A percentile compares a stretch with the other conserved stretches of the same genome.
phyloP scores from a whole-genome alignment of 37 sponge, comb jelly and placozoan species.

The Eunapius fragilis region DNA sequence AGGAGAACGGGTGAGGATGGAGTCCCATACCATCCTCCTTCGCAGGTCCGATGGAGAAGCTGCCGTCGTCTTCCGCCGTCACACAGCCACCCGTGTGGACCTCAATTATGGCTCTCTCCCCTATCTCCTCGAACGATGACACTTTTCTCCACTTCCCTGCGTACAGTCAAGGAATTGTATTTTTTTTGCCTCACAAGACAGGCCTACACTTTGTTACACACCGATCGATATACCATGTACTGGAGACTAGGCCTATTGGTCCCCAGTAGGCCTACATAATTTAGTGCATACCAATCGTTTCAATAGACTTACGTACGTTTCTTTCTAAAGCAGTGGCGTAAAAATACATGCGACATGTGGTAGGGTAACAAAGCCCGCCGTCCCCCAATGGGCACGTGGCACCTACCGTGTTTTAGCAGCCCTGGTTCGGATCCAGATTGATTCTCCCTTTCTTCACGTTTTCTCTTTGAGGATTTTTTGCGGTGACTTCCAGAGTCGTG shows the following conservation, averaged over 20 bases:
- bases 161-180: neutral
- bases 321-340: neutral
- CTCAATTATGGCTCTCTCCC: constrained; percentile 57
- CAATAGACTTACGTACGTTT: no score
- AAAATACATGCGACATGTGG: neutral
- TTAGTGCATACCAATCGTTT: no score
- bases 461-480: constrained; percentile 31
- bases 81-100: constrained; percentile 53
- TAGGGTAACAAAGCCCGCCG: no score
- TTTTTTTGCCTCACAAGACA: no score
- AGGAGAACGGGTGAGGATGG: neutral
- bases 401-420: neutral
- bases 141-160: constrained; percentile 72
- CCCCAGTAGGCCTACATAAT: no score
- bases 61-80: constrained; percentile 56
- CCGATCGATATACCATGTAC: no score
- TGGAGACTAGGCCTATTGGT: no score
- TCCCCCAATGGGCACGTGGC: no score
- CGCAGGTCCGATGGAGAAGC: constrained; percentile 46
- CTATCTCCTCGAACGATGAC: constrained; percentile 38
- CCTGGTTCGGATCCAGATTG: constrained; percentile 12
- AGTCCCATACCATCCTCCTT: constrained; percentile 49
- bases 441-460: constrained; percentile 9
- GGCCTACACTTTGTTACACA: no score
- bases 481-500: neutral